phyloP scores from a whole-genome alignment of 2,113 vertebrate genomes.

The Tyto alba region DNA sequence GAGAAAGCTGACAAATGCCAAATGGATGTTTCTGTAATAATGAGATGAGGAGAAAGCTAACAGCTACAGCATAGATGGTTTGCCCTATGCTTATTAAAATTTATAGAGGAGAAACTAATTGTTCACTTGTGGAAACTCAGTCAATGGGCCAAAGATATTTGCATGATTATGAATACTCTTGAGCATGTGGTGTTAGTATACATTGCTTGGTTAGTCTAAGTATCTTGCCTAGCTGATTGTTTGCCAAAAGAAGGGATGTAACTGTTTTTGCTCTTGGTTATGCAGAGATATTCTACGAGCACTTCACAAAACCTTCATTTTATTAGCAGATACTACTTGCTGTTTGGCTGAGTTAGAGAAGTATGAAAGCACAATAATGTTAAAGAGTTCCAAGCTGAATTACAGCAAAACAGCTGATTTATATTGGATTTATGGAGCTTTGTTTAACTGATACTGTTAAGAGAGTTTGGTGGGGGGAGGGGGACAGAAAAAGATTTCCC shows the following conservation, averaged over 20 bases:
- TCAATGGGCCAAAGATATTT: slow-evolving; percentile 23
- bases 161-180: slow-evolving; percentile 28
- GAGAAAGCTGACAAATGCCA: slow-evolving; percentile 35
- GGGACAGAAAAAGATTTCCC: background rate
- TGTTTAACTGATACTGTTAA: background rate
- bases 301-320: background rate
- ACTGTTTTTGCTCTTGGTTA: background rate
- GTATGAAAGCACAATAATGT: background rate
- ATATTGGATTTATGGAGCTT: background rate
- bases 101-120: slow-evolving; percentile 48
- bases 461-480: background rate
- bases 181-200: background rate
- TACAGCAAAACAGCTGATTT: background rate
- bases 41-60: slow-evolving; percentile 33
- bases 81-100: slow-evolving; percentile 44
- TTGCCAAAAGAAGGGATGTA: background rate
- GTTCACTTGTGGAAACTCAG: slow-evolving; percentile 21
- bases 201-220: background rate
- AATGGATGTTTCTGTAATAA: slow-evolving; percentile 43
- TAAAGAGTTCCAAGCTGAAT: background rate
- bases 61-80: background rate
- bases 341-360: background rate
- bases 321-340: background rate
- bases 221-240: background rate
- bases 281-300: background rate